Conservation (phyloP, 2,797 vertebrate species). For the Epinephelus coioides region DNA sequence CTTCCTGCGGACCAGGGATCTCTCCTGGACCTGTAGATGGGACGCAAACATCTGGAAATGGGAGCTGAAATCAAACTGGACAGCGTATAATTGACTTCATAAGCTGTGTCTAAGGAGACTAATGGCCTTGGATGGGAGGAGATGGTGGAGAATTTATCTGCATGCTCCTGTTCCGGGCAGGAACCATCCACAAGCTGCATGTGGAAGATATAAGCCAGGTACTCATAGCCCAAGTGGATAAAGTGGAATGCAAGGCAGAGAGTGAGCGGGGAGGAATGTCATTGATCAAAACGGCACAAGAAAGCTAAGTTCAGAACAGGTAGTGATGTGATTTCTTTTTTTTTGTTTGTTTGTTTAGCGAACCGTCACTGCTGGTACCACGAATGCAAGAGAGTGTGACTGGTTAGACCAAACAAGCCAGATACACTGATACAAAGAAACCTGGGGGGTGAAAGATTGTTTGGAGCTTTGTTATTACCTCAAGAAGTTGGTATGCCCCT, state of each 20-base stretch:
- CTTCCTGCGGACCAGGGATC: constrained; percentile 62
- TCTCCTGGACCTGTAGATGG: constrained; percentile 49
- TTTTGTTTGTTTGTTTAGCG: constrained; percentile 16
- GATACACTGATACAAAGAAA: constrained; percentile 58
- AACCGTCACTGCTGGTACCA: constrained; percentile 26
- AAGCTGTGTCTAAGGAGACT: constrained; percentile 84
- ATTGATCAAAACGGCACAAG: constrained; percentile 74
- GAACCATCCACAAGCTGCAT: constrained; percentile 82
- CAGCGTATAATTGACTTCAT: constrained; percentile 89
- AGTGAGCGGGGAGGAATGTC: constrained; percentile 76
- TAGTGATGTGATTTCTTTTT: constrained; percentile 22
- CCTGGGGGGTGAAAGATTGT: constrained; percentile 74
- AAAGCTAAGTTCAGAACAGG: constrained; percentile 47
- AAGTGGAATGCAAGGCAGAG: constrained; percentile 82
- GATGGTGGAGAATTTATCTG: constrained; percentile 83
- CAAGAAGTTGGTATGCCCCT: constrained; percentile 92
- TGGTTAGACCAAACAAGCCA: constrained; percentile 52
- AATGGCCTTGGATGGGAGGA: constrained; percentile 81
- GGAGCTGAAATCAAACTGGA: constrained; percentile 83
- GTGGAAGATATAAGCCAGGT: constrained; percentile 90
- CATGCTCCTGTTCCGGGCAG: constrained; percentile 82
- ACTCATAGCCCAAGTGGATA: constrained; percentile 79
- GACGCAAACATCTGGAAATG: constrained; percentile 84
- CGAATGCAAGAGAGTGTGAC: constrained; percentile 20
- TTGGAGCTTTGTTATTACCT: constrained; percentile 88